Evolutionary conservation across 2,113 vertebrate species (phyloP), one percentile per base, ranked within the genome.

Genomic region (Albula goreensis): DNA sequence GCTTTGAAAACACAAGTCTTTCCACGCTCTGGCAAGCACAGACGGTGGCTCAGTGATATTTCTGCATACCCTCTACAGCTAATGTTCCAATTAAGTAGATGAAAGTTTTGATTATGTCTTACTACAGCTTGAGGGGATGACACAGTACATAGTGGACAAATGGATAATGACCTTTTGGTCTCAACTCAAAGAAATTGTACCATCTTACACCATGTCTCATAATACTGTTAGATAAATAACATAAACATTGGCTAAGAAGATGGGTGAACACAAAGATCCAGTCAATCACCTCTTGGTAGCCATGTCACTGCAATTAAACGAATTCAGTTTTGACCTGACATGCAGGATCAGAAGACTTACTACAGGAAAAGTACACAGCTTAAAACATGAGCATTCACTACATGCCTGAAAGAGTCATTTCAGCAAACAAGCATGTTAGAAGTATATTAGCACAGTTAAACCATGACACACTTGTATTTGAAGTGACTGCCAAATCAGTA

Each of bases 1-100:
- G 53, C 52, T 82, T 82, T 53, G 51, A 82, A 57, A 74, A 74
- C 31, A 74, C 51, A 56, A 41, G 81, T 19, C 53, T 82, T 82
- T 17, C n/a, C 70, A 74, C n/a, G 5, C 22, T 74, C 25, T 74
- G 70, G 70, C 70, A 22, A 25, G 25, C 22, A 56, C 81, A 57
- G 81, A 22, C 52, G 53, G 41, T 12, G 31, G 25, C 31, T 41
- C 52, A 5, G n/a, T 19, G 31, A 31, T 60, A 82, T 82, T 82
- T 57, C 52, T 12, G 81, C 22, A 82, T 31, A 82, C 52, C 81
- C 5, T 53, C 81, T 53, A n/a, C 81, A n/a, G 57, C n/a, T 57
- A 15, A 57, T 63, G 56, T 63, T 83, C 57, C 12, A 49, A 17
- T 83, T 83, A 83, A 49, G 17, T 12, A 49, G 82, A 83, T 83